A percentile compares a stretch with the other conserved stretches of the same genome.
These are phyloP conservation scores for Cryptotis parvus DNA, from an alignment of 2,113 vertebrate species.

Conservation along the genomic window DNA sequence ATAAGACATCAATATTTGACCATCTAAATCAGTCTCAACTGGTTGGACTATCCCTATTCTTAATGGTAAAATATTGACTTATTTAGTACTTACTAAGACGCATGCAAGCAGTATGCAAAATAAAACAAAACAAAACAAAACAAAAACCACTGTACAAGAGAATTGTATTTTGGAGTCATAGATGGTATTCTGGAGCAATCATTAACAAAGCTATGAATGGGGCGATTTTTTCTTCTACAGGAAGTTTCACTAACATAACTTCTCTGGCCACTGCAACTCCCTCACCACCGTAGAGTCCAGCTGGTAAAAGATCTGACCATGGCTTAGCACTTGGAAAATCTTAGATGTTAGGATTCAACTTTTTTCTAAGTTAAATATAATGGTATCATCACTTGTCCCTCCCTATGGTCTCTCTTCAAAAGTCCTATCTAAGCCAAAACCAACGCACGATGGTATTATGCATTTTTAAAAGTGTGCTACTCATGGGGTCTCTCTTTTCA, in stretches of 20 bases:
- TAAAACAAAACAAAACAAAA: too few relatives aligned
- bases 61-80: background rate
- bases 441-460: background rate
- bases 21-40: background rate
- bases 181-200: background rate
- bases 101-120: background rate
- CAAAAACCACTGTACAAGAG: background rate
- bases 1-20: background rate
- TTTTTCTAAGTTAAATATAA: background rate
- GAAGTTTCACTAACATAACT: background rate
- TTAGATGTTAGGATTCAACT: background rate
- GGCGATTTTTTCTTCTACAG: background rate
- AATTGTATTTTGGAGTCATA: too few relatives aligned
- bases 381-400: background rate
- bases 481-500: background rate
- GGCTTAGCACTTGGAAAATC: constrained; percentile 10
- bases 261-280: background rate
- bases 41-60: background rate
- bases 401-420: background rate
- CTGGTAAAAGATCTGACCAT: background rate
- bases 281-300: background rate
- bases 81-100: background rate
- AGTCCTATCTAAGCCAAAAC: background rate
- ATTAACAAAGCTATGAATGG: background rate
- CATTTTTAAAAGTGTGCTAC: background rate